Evolutionary conservation across 1,140 invertebrate genomes (phyloP), one percentile per base, ranked within the genome.

Genomic region (Galleria mellonella): DNA sequence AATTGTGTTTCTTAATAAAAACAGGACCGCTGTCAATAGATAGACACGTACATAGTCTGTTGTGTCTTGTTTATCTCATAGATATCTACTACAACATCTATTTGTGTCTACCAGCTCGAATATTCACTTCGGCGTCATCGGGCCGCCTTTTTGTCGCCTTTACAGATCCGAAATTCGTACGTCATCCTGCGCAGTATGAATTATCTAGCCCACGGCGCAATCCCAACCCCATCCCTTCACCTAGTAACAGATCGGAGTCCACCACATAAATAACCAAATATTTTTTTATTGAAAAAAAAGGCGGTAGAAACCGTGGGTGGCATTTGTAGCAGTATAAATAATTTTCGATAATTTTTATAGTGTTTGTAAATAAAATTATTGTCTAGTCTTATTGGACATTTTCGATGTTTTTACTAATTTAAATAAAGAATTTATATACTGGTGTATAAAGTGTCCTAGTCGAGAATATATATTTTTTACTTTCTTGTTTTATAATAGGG

Each of bases 121-220:
- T 23, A 23, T 3, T 2, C 30, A 31, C 3, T 1, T 31, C 30
- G 17, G 17, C 14, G 14, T 9, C 35, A 37, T 11, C 9, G 5
- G 12, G 35, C 46, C 49, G 54, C 45, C 49, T 45, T 9, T n/a
- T n/a, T 29, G 54, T 43, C 51, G 55, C 51, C 51, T 14, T n/a
- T 27, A 43, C n/a, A 13, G 3, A 6, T 7, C 12, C 36, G 50
- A 57, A 52, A 35, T 49, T 57, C 30, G 30, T 9, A 23, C 35
- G 4, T 23, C 8, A 15, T 11, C 32, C 40, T 51, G 55, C 55
- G 51, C 31, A 47, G 5, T 13, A 11, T 23, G 27, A 31, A 38
- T 11, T 35, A 42, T 12, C 12, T 23, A n/a, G 1, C 23, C 44
- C 37, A 9, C 38, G n/a, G 35, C 28, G 36, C 47, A 46, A 17